phyloP scores from a whole-genome alignment of 2,888 invertebrate genomes.

The Drosophila robusta region DNA sequence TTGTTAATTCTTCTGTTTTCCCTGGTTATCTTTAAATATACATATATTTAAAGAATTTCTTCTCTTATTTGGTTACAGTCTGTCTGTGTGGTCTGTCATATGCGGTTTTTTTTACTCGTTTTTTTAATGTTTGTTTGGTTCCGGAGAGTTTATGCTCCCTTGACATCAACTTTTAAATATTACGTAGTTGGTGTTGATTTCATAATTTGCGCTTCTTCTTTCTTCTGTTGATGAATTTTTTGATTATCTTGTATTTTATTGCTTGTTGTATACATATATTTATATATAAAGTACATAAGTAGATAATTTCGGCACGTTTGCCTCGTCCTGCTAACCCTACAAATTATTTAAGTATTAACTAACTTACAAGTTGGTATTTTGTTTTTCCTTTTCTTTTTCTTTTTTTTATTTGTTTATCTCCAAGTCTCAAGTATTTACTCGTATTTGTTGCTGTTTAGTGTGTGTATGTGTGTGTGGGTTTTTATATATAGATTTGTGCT shows the following conservation, averaged over 20 bases:
- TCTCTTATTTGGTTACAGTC: slow-evolving; percentile 24
- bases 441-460: slow-evolving; percentile 3
- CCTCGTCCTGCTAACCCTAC: slow-evolving; percentile 21
- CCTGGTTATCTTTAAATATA: background rate
- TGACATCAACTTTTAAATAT: slow-evolving; percentile 16
- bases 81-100: slow-evolving; percentile 37
- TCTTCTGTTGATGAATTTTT: slow-evolving; percentile 14
- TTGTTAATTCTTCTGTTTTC: slow-evolving; percentile 9
- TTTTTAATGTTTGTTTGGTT: slow-evolving; percentile 20
- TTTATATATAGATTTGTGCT: slow-evolving; percentile 18
- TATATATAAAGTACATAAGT: slow-evolving; percentile 21
- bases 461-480: slow-evolving; percentile 6
- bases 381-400: background rate
- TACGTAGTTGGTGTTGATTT: slow-evolving; percentile 37
- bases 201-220: slow-evolving; percentile 9
- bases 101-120: slow-evolving; percentile 4
- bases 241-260: slow-evolving; percentile 40
- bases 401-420: background rate
- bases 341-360: slow-evolving; percentile 20
- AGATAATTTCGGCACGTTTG: slow-evolving; percentile 13
- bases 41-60: background rate
- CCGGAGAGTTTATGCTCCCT: slow-evolving; percentile 6
- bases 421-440: slow-evolving; percentile 12
- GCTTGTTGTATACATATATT: slow-evolving; percentile 30
- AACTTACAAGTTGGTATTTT: slow-evolving; percentile 10